These are phyloP conservation scores for Sinelater perroti DNA, from an alignment of 2,888 invertebrate genomes.

Conservation along the genomic window DNA sequence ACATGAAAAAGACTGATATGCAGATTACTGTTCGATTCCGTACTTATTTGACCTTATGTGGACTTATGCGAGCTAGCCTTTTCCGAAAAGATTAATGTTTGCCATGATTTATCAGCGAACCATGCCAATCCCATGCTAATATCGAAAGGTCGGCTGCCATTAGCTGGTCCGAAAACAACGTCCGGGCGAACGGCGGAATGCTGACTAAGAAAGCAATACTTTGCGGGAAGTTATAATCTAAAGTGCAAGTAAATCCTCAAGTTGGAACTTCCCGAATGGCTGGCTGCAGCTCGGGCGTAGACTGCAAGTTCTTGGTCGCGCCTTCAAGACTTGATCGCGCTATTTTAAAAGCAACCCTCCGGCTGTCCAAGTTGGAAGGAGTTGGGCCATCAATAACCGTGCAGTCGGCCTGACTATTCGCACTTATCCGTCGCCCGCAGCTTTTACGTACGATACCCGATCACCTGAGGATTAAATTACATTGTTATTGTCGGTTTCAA, in stretches of 20 bases:
- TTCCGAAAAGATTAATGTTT: conserved; percentile 26
- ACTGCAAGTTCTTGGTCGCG: conserved; percentile 15
- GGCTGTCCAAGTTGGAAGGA: conserved; percentile 26
- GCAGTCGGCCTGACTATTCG: conserved; percentile 17
- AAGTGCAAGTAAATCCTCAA: conserved; percentile 26
- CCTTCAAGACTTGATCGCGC: conserved; percentile 7
- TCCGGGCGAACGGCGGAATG: neutral
- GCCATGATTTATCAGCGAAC: conserved; percentile 8
- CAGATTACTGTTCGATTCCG: conserved; percentile 27
- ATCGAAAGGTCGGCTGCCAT: neutral
- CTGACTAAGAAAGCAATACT: conserved; percentile 1
- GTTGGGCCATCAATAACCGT: conserved; percentile 28
- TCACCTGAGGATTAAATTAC: conserved; percentile 35
- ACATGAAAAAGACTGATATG: conserved; percentile 27
- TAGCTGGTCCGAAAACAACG: neutral
- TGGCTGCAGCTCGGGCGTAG: conserved; percentile 17
- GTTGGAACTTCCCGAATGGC: conserved; percentile 25
- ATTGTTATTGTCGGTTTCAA: conserved; percentile 27
- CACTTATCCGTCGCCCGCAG: conserved; percentile 17
- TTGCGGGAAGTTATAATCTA: conserved; percentile 10
- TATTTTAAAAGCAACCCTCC: conserved; percentile 25
- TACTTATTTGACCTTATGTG: conserved; percentile 27
- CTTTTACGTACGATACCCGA: conserved; percentile 22
- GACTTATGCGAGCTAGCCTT: conserved; percentile 14
- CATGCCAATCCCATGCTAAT: neutral